Evolutionary conservation across 2,113 vertebrate genomes (phyloP).

Genomic region (Leptobrachium ailaonicum): DNA sequence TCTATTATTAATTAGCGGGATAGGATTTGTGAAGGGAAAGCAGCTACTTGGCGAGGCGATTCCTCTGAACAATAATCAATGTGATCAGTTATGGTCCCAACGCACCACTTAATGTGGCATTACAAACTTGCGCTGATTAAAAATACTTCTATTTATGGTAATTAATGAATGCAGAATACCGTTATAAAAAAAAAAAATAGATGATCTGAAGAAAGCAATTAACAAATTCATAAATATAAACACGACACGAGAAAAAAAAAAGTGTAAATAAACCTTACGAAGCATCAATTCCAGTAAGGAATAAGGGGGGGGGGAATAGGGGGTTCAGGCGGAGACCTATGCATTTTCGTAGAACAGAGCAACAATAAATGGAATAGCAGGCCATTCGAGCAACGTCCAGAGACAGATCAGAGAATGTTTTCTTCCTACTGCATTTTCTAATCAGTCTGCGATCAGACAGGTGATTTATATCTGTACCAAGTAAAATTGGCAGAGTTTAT

Average conservation of each 20-base stretch:
- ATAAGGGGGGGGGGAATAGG: not conserved
- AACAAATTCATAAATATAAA: slow-evolving; percentile 29
- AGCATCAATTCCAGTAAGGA: too few relatives aligned
- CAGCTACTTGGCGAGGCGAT: slow-evolving; percentile 24
- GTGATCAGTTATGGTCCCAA: slow-evolving; percentile 43
- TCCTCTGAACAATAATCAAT: slow-evolving; percentile 45
- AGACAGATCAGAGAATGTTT: slow-evolving; percentile 37
- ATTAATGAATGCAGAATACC: slow-evolving; percentile 27
- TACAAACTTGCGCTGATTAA: slow-evolving; percentile 22
- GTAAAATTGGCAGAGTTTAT: slow-evolving; percentile 41
- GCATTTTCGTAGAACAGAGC: too few relatives aligned
- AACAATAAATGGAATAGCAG: slow-evolving; percentile 10
- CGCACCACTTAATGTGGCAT: slow-evolving; percentile 37
- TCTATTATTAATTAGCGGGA: slow-evolving; percentile 35
- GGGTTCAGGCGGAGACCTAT: not conserved
- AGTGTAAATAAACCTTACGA: not conserved
- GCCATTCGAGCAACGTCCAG: not conserved
- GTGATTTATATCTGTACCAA: slow-evolving; percentile 38
- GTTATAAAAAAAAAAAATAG: slow-evolving; percentile 23
- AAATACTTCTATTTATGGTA: slow-evolving; percentile 33
- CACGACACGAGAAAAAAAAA: slow-evolving; percentile 9
- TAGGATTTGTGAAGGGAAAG: slow-evolving; percentile 13
- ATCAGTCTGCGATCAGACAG: slow-evolving; percentile 31
- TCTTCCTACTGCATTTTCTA: too few relatives aligned
- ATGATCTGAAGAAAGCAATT: slow-evolving; percentile 22